Evolutionary conservation across 1,140 invertebrate species (phyloP).

Genomic region (Habropoda laboriosa): DNA sequence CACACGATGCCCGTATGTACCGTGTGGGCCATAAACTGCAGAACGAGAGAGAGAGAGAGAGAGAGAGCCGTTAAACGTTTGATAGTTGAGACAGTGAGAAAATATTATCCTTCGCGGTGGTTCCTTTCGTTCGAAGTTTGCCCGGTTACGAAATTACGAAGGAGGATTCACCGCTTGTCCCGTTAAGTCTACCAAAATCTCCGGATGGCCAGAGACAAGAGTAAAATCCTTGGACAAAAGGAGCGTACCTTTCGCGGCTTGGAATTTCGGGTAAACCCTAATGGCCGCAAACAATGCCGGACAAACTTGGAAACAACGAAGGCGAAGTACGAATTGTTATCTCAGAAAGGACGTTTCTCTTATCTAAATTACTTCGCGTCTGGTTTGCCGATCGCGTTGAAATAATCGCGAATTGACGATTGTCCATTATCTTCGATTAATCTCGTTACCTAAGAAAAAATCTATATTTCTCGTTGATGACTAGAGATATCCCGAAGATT

Average conservation of each 20-base stretch:
- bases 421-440: not conserved
- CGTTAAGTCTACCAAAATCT: not conserved
- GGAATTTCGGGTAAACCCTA: not conserved
- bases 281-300: not conserved
- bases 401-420: not conserved
- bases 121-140: not conserved
- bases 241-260: not conserved
- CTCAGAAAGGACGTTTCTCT: not conserved
- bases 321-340: not conserved
- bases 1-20: slow-evolving; percentile 16
- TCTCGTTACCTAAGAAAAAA: not conserved
- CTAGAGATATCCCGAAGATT: too few species aligned
- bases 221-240: not conserved
- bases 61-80: slow-evolving; percentile 22
- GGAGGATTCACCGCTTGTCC: not conserved
- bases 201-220: not conserved
- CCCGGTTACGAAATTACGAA: not conserved
- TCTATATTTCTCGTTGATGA: too few species aligned
- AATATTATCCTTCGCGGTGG: not conserved
- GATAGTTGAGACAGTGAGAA: slow-evolving; percentile 12
- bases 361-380: not conserved
- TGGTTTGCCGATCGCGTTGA: not conserved
- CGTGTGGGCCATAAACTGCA: slow-evolving; percentile 20
- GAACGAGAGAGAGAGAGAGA: slow-evolving; percentile 21
- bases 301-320: not conserved